Evolutionary conservation across 2,888 invertebrate genomes (phyloP).

Genomic region (Phaedon cochleariae): DNA sequence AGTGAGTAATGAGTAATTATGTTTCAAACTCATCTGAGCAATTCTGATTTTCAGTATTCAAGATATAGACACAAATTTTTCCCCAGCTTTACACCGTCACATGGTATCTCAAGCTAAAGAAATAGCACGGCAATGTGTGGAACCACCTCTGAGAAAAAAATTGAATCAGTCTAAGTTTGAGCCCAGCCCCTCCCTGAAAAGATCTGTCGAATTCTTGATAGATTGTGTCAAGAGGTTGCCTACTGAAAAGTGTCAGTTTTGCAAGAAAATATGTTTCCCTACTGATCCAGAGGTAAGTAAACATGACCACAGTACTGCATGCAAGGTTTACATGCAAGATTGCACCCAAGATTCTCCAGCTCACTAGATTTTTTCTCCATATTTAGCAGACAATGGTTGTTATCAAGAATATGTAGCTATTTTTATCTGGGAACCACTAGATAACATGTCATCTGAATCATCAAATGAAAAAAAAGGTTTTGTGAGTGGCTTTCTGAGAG

Average conservation of each 20-base stretch:
- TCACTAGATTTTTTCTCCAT: too few relatives aligned
- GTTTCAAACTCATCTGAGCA: background rate
- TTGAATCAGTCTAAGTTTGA: constrained; percentile 67
- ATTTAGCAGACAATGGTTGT: too few relatives aligned
- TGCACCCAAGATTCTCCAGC: too few relatives aligned
- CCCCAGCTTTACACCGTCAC: constrained; percentile 68
- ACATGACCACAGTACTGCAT: background rate
- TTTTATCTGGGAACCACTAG: too few relatives aligned
- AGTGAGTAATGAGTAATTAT: constrained; percentile 56
- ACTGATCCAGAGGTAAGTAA: constrained; percentile 62
- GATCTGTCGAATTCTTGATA: constrained; percentile 69
- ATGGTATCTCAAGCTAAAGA: constrained; percentile 73
- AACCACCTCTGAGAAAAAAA: constrained; percentile 70
- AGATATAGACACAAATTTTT: constrained; percentile 72
- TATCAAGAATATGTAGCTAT: too few relatives aligned
- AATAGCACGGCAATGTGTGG: constrained; percentile 73
- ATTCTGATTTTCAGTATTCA: constrained; percentile 63
- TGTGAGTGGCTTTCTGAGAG: too few relatives aligned
- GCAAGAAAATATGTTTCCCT: constrained; percentile 71
- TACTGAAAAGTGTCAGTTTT: constrained; percentile 71
- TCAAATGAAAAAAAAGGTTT: too few relatives aligned
- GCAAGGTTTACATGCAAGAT: too few relatives aligned
- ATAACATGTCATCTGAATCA: too few relatives aligned
- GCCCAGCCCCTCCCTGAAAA: constrained; percentile 70
- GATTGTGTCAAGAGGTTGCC: constrained; percentile 71